phyloP scores from a whole-genome alignment of 1,140 invertebrate species.

The Aphelinus certus region DNA sequence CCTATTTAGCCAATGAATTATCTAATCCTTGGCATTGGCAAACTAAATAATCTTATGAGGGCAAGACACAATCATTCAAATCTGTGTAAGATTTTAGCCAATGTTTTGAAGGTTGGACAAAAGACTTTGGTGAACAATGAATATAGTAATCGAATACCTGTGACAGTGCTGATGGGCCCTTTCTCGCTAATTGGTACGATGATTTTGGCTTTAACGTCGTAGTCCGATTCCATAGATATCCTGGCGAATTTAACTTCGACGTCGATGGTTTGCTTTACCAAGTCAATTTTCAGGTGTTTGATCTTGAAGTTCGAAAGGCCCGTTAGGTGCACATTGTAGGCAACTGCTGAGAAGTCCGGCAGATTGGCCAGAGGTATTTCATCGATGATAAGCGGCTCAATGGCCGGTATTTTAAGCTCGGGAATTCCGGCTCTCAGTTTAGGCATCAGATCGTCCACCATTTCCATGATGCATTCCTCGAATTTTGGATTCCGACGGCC shows the following conservation, averaged over 20 bases:
- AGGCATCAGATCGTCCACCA: constrained; percentile 66
- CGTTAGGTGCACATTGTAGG: constrained; percentile 64
- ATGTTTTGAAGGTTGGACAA: no score
- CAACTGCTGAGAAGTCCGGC: constrained; percentile 60
- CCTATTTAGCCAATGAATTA: no score
- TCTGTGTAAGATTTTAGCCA: no score
- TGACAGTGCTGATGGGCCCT: constrained; percentile 48
- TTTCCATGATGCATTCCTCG: constrained; percentile 68
- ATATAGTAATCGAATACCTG: constrained; percentile 40
- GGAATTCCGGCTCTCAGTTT: constrained; percentile 69
- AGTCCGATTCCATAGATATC: constrained; percentile 66
- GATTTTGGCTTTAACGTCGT: constrained; percentile 69
- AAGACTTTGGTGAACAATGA: no score
- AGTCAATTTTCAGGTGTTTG: constrained; percentile 65
- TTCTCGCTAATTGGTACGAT: constrained; percentile 56
- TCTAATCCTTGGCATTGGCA: no score
- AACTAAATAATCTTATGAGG: no score
- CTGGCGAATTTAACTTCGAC: constrained; percentile 62
- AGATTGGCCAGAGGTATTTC: constrained; percentile 59
- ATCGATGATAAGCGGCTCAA: constrained; percentile 71
- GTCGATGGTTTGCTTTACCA: constrained; percentile 63
- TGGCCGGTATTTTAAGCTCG: constrained; percentile 71
- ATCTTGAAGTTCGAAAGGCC: constrained; percentile 66
- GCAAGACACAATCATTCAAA: no score
- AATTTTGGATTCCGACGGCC: constrained; percentile 71